A percentile compares a stretch with the other conserved stretches of the same genome.
Conservation (phyloP, 2,888 invertebrate species). For the Zygogramma bicolorata region DNA sequence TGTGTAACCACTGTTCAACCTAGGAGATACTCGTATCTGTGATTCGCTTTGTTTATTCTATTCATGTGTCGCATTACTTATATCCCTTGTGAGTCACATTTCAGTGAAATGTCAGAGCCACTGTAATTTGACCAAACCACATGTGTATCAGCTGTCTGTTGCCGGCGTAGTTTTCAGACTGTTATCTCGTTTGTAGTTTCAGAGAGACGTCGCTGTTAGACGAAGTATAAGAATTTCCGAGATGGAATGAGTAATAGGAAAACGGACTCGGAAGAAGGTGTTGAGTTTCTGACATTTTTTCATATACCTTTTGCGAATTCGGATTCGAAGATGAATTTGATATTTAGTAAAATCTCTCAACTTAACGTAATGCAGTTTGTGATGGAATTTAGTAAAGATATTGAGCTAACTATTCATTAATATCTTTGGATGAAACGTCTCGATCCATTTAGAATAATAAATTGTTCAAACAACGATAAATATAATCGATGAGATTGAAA, state of each 20-base stretch:
- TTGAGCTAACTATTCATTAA: no score
- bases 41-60: slow-evolving; percentile 3
- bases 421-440: no score
- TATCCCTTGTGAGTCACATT: slow-evolving; percentile 6
- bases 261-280: no score
- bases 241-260: not conserved
- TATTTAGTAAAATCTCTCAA: no score
- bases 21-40: not conserved
- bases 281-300: not conserved
- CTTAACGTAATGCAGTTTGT: no score
- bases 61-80: not conserved
- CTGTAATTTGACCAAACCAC: slow-evolving; percentile 8
- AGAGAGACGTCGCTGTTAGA: not conserved
- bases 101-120: not conserved
- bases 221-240: not conserved
- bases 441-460: no score
- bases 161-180: not conserved
- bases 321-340: no score
- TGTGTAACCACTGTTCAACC: not conserved
- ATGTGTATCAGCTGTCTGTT: slow-evolving; percentile 7
- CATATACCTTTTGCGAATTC: not conserved
- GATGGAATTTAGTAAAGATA: no score
- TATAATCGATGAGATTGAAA: no score
- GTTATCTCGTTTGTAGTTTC: not conserved
- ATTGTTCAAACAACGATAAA: no score